Evolutionary conservation across 2,113 vertebrate genomes (phyloP).

Genomic region (Ciconia maguari): DNA sequence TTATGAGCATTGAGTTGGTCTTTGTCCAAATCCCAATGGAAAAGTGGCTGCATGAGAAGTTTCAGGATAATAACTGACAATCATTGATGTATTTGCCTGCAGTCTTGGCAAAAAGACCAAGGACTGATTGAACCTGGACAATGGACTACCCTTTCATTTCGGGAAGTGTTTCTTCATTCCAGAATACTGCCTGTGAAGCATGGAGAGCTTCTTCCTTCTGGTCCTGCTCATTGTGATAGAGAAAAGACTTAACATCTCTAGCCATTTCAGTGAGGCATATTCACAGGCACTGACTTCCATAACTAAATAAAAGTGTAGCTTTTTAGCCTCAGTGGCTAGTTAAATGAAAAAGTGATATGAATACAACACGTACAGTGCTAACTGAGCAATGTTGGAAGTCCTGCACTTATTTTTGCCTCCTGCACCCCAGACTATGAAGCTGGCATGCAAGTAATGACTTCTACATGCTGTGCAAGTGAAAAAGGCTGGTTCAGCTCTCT

Average conservation of each 20-base stretch:
- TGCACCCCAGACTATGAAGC: not conserved
- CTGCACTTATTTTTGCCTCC: not conserved
- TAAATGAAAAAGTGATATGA: not conserved
- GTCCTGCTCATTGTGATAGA: not conserved
- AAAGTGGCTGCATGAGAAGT: not conserved
- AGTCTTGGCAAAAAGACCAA: not conserved
- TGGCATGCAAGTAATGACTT: not conserved
- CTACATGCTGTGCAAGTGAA: not conserved
- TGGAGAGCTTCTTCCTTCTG: not conserved
- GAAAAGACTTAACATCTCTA: not conserved
- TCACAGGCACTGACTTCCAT: not conserved
- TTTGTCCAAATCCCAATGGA: conserved; percentile 5
- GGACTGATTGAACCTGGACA: not conserved
- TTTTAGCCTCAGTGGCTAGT: not conserved
- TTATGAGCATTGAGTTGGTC: not conserved
- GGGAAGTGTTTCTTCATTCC: not conserved
- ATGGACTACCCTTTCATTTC: not conserved
- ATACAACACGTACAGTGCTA: not conserved
- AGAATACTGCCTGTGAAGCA: not conserved
- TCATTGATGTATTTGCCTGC: not conserved
- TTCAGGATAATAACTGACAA: not conserved
- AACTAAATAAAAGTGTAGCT: not conserved
- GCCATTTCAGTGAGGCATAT: rapidly evolving
- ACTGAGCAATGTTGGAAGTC: not conserved
- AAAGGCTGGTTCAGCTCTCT: not conserved